Conservation (phyloP, 1,140 invertebrate genomes). For the Araneus ventricosus region DNA sequence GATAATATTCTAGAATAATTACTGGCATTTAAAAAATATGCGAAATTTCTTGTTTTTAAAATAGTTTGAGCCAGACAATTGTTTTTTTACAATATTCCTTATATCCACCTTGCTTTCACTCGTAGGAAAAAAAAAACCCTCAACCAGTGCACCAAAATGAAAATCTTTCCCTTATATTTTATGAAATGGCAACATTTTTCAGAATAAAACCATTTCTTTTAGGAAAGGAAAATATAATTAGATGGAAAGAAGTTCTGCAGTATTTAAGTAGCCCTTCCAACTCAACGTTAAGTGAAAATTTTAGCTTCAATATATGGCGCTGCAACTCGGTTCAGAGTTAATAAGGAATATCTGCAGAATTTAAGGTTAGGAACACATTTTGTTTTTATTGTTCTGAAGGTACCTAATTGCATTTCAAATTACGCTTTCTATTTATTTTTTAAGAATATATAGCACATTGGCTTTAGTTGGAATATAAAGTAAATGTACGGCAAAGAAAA, state of each 20-base stretch:
- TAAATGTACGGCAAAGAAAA: not conserved
- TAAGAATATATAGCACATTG: not conserved
- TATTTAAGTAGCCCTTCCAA: not conserved
- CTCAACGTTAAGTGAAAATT: not conserved
- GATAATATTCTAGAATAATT: too few species aligned
- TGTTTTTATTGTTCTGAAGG: not conserved
- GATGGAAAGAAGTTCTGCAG: not conserved
- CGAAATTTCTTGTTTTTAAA: too few species aligned
- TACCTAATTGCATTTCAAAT: conserved; percentile 4
- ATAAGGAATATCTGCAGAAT: not conserved
- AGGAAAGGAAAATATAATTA: not conserved
- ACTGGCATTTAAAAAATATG: too few species aligned
- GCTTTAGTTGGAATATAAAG: not conserved
- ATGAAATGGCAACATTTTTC: too few species aligned
- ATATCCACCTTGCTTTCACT: too few species aligned
- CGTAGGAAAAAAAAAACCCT: too few species aligned
- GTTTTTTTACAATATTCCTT: too few species aligned
- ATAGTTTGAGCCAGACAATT: too few species aligned
- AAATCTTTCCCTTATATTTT: too few species aligned
- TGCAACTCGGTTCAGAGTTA: not conserved
- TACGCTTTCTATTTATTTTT: conserved; percentile 14
- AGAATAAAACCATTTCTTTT: not conserved
- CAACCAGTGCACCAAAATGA: too few species aligned
- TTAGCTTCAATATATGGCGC: not conserved
- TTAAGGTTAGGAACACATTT: not conserved